Percentiles rank a stretch among this genome's conserved stretches.
Conservation (phyloP, 1,140 invertebrate genomes). For the Rhyzopertha dominica region DNA sequence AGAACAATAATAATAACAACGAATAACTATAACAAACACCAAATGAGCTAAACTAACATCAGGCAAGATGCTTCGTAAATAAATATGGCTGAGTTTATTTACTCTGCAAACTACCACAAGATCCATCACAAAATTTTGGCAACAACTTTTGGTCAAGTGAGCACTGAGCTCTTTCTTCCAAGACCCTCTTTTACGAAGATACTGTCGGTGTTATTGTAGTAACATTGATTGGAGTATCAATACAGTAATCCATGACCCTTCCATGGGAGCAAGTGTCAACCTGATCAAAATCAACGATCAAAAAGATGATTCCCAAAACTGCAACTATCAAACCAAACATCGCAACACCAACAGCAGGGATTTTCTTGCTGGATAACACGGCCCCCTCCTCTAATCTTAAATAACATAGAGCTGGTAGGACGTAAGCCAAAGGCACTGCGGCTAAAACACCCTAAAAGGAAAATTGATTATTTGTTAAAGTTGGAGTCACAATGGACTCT, state of each 20-base stretch:
- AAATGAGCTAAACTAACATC: no score
- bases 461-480: no score
- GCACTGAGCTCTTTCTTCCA: no score
- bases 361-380: slow-evolving; percentile 62
- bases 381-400: slow-evolving; percentile 70
- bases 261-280: slow-evolving; percentile 42
- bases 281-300: slow-evolving; percentile 39
- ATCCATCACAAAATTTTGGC: slow-evolving; percentile 25
- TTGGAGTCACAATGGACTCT: slow-evolving; percentile 32
- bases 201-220: no score
- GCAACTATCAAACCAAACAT: slow-evolving; percentile 70
- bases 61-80: slow-evolving; percentile 28
- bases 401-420: slow-evolving; percentile 77
- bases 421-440: slow-evolving; percentile 79
- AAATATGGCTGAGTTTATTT: slow-evolving; percentile 28
- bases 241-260: slow-evolving; percentile 40
- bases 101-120: slow-evolving; percentile 15
- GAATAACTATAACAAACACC: no score
- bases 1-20: no score
- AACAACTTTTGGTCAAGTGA: no score
- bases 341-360: slow-evolving; percentile 65
- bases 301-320: slow-evolving; percentile 37
- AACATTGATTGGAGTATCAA: no score
- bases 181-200: no score
- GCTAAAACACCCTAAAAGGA: slow-evolving; percentile 71